A percentile compares a stretch with the other conserved stretches of the same genome.
These are phyloP conservation scores for Mythimna albipuncta DNA, from an alignment of 2,888 invertebrate genomes.

Conservation along the genomic window DNA sequence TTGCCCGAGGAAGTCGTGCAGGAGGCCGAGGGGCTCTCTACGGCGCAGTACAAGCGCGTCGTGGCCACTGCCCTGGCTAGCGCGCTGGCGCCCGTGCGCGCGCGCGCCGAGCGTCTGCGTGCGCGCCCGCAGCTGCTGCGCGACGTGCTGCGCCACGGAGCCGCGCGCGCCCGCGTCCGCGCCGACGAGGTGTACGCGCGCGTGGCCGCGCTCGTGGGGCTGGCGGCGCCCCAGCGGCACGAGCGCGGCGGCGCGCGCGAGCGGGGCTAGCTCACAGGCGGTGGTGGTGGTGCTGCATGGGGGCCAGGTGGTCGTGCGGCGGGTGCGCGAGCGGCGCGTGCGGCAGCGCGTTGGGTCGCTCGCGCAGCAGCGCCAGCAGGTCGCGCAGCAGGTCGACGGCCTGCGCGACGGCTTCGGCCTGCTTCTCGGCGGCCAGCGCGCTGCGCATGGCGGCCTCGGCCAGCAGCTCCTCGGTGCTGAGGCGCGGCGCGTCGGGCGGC, in stretches of 20 bases:
- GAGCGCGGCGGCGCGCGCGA: constrained; percentile 61
- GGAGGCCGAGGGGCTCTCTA: constrained; percentile 92
- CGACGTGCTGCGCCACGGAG: constrained; percentile 84
- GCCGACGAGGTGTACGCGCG: constrained; percentile 92
- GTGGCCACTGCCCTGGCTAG: constrained; percentile 72
- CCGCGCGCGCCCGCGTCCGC: constrained; percentile 91
- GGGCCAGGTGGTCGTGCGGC: constrained; percentile 50
- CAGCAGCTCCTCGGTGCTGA: constrained; percentile 83
- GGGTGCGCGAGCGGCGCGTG: constrained; percentile 47
- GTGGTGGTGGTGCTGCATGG: constrained; percentile 60
- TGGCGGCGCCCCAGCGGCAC: constrained; percentile 75
- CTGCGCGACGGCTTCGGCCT: constrained; percentile 83
- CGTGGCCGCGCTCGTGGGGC: constrained; percentile 87
- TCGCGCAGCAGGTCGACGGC: constrained; percentile 79
- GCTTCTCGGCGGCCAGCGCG: constrained; percentile 86
- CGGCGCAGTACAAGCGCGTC: constrained; percentile 91
- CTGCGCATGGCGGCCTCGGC: constrained; percentile 87
- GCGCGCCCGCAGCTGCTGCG: constrained; percentile 89
- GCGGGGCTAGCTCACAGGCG: constrained; percentile 80
- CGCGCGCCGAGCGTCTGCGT: constrained; percentile 81
- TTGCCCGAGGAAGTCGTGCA: constrained; percentile 92
- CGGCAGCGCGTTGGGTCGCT: constrained; percentile 53
- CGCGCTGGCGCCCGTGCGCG: constrained; percentile 71
- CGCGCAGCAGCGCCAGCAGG: constrained; percentile 89
- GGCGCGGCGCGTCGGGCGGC: constrained; percentile 68